phyloP scores from a whole-genome alignment of 2,113 vertebrate species.

The Alectura lathami region DNA sequence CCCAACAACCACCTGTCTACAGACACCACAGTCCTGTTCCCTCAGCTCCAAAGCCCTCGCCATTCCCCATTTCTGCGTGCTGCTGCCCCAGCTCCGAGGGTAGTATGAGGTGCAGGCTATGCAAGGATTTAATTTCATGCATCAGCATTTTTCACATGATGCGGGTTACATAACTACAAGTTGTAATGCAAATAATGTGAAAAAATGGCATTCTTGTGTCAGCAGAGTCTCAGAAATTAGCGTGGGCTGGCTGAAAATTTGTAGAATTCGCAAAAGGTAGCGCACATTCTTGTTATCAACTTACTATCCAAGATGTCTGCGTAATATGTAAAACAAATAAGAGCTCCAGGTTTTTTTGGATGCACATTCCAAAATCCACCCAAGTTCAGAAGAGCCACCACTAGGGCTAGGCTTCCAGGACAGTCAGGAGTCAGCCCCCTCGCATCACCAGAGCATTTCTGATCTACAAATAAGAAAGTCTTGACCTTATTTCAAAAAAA shows the following conservation, averaged over 20 bases:
- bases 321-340: neutral
- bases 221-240: neutral
- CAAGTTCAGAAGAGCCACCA: neutral
- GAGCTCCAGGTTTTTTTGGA: neutral
- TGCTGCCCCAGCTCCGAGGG: neutral
- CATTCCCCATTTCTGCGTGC: neutral
- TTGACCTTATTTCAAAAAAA: neutral
- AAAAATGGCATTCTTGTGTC: neutral
- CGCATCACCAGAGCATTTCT: neutral
- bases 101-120: neutral
- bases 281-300: neutral
- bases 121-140: neutral
- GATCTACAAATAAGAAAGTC: neutral
- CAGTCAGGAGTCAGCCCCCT: neutral
- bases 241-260: neutral
- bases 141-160: neutral
- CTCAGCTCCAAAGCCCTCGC: neutral
- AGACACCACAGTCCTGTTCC: neutral
- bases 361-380: neutral
- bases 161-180: neutral
- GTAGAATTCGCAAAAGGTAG: slow-evolving; percentile 16
- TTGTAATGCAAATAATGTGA: neutral
- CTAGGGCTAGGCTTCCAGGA: neutral
- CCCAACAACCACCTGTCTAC: neutral
- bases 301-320: neutral